A percentile compares a stretch with the other conserved stretches of the same genome.
Conservation (phyloP, 2,113 vertebrate genomes). For the Cheilinus undulatus region DNA sequence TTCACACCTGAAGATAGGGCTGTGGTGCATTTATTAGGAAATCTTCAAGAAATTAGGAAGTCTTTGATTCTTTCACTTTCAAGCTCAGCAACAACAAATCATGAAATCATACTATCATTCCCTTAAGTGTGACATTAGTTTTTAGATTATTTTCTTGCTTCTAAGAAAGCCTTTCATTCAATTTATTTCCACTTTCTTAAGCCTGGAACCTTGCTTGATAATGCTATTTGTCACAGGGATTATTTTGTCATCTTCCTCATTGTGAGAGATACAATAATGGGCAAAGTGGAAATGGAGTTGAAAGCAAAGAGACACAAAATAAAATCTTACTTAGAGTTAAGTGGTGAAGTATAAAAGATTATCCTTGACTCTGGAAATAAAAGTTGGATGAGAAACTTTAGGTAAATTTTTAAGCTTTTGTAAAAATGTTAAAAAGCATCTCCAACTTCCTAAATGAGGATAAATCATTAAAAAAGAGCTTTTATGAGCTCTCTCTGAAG, state of each 20-base stretch:
- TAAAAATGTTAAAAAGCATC: not conserved
- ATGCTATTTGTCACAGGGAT: constrained; percentile 20
- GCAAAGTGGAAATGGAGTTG: not conserved
- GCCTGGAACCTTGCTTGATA: not conserved
- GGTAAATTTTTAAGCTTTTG: not conserved
- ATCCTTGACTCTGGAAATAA: not conserved
- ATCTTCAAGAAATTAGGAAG: too few species aligned
- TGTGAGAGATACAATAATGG: not conserved
- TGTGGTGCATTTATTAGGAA: not conserved
- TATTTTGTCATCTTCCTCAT: not conserved
- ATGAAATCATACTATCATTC: not conserved
- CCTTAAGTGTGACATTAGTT: not conserved
- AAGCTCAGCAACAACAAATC: not conserved
- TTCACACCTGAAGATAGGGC: not conserved
- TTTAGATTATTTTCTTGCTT: constrained; percentile 7
- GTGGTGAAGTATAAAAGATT: not conserved
- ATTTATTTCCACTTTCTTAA: constrained; percentile 4
- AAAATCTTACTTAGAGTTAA: not conserved
- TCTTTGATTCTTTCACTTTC: too few species aligned
- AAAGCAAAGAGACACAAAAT: not conserved
- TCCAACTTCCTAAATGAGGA: not conserved
- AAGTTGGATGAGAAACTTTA: not conserved
- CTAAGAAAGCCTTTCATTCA: not conserved
- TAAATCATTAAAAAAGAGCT: not conserved
- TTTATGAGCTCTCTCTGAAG: not conserved